phyloP scores from a whole-genome alignment of 2,888 invertebrate species.

The Willowsia nigromaculata region DNA sequence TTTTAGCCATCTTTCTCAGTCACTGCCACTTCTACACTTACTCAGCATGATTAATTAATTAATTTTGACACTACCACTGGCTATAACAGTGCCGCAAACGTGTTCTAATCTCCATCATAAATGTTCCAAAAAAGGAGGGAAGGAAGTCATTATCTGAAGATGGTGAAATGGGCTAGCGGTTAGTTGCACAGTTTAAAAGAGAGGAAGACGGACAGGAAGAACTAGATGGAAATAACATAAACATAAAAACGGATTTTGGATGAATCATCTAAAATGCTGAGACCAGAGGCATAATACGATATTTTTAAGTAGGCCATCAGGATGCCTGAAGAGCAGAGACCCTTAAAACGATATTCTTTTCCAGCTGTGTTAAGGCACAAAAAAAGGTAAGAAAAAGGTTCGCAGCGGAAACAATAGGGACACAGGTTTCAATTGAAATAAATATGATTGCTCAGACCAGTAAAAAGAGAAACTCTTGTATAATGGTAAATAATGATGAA shows the following conservation, averaged over 20 bases:
- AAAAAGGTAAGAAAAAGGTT: too few species aligned
- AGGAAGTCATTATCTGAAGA: slow-evolving; percentile 45
- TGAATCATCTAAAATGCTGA: not conserved
- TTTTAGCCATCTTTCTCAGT: not conserved
- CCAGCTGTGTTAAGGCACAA: not conserved
- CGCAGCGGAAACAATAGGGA: slow-evolving; percentile 24
- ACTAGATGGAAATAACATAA: not conserved
- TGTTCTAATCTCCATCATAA: not conserved
- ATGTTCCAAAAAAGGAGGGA: slow-evolving; percentile 14
- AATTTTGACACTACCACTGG: slow-evolving; percentile 39
- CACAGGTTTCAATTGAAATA: not conserved
- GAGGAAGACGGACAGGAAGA: not conserved
- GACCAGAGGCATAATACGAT: not conserved
- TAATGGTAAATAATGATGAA: too few species aligned
- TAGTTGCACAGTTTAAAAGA: not conserved
- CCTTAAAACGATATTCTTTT: slow-evolving; percentile 25
- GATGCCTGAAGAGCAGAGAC: not conserved
- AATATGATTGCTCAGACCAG: not conserved
- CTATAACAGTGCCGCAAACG: not conserved
- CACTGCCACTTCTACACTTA: not conserved
- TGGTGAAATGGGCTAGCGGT: not conserved
- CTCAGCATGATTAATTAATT: slow-evolving; percentile 55
- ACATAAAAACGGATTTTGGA: not conserved
- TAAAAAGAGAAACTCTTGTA: too few species aligned
- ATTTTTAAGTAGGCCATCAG: slow-evolving; percentile 18